Conservation (phyloP, 2,113 vertebrate species). For the Lepidothrix coronata region DNA sequence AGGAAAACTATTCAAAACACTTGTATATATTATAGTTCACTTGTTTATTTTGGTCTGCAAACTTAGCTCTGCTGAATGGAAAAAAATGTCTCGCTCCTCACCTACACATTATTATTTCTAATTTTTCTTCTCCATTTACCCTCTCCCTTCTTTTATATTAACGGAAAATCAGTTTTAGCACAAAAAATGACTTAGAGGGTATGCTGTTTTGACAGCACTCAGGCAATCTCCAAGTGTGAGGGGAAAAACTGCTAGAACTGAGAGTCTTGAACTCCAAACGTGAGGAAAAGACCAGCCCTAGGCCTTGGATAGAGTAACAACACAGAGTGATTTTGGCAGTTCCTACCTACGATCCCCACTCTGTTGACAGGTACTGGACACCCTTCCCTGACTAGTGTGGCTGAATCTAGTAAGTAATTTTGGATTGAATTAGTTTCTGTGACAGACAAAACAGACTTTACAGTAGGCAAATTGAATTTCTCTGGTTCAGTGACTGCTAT, state of each 20-base stretch:
- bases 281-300: neutral
- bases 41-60: neutral
- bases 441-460: slow-evolving; percentile 74
- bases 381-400: slow-evolving; percentile 30
- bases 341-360: neutral
- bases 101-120: neutral
- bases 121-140: neutral
- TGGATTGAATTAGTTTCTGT: slow-evolving; percentile 73
- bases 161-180: neutral
- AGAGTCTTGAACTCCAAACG: neutral
- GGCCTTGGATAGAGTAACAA: neutral
- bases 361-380: neutral
- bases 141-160: neutral
- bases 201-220: neutral
- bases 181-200: neutral
- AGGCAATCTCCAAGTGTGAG: neutral
- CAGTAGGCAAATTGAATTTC: slow-evolving; percentile 79
- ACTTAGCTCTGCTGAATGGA: neutral
- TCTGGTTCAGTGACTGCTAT: slow-evolving; percentile 71
- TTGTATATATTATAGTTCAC: neutral
- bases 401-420: slow-evolving; percentile 72
- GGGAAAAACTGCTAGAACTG: neutral
- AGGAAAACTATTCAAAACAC: neutral
- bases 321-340: neutral
- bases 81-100: neutral